phyloP scores from a whole-genome alignment of 2,113 vertebrate species.

The Lanius collurio region DNA sequence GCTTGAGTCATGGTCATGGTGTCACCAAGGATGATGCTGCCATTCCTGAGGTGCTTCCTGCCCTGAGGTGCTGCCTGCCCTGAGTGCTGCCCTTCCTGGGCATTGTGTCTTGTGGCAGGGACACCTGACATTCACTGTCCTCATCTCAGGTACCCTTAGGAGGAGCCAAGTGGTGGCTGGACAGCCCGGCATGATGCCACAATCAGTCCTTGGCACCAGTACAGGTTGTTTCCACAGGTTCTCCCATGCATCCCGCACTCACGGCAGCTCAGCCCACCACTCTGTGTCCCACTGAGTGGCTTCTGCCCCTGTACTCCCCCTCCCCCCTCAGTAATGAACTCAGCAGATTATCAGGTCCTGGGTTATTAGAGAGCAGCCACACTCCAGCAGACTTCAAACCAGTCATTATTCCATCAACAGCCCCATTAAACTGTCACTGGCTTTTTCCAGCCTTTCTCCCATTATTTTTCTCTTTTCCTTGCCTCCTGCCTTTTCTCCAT shows the following conservation, averaged over 20 bases:
- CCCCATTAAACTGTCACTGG: slow-evolving; percentile 49
- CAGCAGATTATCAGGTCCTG: not conserved
- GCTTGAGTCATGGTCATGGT: not conserved
- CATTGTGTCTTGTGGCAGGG: not conserved
- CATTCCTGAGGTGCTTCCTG: not conserved
- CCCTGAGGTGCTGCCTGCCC: not conserved
- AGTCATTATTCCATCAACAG: slow-evolving; percentile 49
- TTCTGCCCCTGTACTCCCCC: not conserved
- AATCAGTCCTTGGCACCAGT: not conserved
- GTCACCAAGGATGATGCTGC: not conserved
- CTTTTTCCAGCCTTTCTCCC: not conserved
- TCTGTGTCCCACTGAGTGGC: fast-evolving
- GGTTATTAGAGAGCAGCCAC: not conserved
- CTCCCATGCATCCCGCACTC: not conserved
- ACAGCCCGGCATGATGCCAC: not conserved
- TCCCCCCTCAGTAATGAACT: not conserved
- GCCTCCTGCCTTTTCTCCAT: not conserved
- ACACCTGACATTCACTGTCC: not conserved
- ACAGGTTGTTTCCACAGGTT: fast-evolving
- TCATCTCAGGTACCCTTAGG: fast-evolving
- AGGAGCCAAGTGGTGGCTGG: not conserved
- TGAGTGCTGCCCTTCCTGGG: not conserved
- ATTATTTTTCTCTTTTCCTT: not conserved
- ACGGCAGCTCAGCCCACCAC: not conserved
- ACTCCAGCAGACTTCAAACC: slow-evolving; percentile 28